Evolutionary conservation across 2,888 invertebrate species (phyloP).

Genomic region (Flabesymbios commensalis): DNA sequence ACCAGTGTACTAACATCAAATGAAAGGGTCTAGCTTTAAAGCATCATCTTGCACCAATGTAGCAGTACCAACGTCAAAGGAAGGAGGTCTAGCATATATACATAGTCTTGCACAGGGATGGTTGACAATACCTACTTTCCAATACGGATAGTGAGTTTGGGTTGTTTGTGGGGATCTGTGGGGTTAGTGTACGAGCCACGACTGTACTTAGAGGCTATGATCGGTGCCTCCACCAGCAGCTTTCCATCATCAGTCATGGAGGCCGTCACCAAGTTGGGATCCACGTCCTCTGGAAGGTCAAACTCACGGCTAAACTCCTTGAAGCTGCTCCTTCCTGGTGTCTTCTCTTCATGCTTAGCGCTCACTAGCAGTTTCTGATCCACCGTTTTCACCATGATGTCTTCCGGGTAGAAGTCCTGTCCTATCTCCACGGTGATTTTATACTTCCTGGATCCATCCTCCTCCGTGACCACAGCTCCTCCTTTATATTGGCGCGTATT

Average conservation of each 20-base stretch:
- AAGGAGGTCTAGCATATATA: no score
- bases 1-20: no score
- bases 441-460: conserved; percentile 50
- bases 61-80: no score
- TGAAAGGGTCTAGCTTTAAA: no score
- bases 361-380: conserved; percentile 56
- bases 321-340: conserved; percentile 52
- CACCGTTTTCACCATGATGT: conserved; percentile 58
- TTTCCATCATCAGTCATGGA: conserved; percentile 56
- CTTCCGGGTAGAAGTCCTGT: conserved; percentile 55
- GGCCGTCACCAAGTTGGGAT: conserved; percentile 56
- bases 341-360: conserved; percentile 57
- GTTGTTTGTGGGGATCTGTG: conserved; percentile 25
- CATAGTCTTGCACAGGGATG: no score
- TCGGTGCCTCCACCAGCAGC: conserved; percentile 58
- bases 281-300: conserved; percentile 58
- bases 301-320: conserved; percentile 61
- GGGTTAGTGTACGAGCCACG: conserved; percentile 24
- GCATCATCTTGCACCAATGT: no score
- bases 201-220: conserved; percentile 31
- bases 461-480: conserved; percentile 49
- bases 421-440: conserved; percentile 53
- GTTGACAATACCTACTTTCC: no score
- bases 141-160: conserved; percentile 20
- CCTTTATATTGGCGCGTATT: background rate